These are phyloP conservation scores for Dione vanillae DNA, from an alignment of 2,888 invertebrate species.

Conservation along the genomic window DNA sequence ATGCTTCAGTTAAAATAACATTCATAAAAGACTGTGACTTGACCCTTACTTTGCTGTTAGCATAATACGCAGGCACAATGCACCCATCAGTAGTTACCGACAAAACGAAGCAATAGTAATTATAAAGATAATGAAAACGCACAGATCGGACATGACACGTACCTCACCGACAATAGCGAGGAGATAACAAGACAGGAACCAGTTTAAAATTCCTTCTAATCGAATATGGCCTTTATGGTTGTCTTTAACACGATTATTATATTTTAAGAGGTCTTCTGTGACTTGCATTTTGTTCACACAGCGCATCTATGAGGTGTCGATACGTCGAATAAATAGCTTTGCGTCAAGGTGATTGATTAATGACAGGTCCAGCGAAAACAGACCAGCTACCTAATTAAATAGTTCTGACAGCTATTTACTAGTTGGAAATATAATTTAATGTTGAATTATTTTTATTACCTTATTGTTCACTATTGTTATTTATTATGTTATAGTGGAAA, in stretches of 20 bases:
- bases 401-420: constrained; percentile 58
- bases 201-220: constrained; percentile 78
- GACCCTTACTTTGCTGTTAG: constrained; percentile 33
- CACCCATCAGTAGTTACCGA: constrained; percentile 49
- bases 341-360: constrained; percentile 79
- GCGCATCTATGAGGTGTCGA: constrained; percentile 72
- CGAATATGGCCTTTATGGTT: constrained; percentile 81
- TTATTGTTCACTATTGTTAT: constrained; percentile 23
- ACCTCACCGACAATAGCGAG: constrained; percentile 70
- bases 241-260: constrained; percentile 84
- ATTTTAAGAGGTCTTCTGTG: constrained; percentile 80
- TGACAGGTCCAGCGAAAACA: constrained; percentile 78
- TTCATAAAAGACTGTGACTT: constrained; percentile 36
- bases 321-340: constrained; percentile 74
- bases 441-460: constrained; percentile 50
- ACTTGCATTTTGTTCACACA: constrained; percentile 76
- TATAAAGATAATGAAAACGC: constrained; percentile 68
- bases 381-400: constrained; percentile 78
- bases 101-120: constrained; percentile 62
- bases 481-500: neutral
- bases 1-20: constrained; percentile 30
- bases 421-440: constrained; percentile 58
- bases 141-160: constrained; percentile 62
- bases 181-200: constrained; percentile 78
- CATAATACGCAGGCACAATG: constrained; percentile 41